Conservation (phyloP, 2,113 vertebrate genomes). For the Choloepus hoffmanni region DNA sequence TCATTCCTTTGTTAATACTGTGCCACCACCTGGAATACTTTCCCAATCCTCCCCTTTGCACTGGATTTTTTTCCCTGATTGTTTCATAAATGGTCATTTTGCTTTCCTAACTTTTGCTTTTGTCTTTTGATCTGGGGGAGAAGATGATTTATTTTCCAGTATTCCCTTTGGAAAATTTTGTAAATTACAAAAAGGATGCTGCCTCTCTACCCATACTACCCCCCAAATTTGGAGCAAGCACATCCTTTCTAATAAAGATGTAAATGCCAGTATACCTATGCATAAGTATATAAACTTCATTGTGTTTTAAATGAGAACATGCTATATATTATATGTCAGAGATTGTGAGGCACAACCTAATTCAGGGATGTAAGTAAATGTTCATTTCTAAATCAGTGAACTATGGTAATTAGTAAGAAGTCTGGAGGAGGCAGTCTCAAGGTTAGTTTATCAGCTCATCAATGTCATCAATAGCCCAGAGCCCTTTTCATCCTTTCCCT, state of each 20-base stretch:
- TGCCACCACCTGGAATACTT: background rate
- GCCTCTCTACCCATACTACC: background rate
- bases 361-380: background rate
- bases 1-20: background rate
- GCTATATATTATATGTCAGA: background rate
- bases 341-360: background rate
- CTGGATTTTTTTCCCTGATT: background rate
- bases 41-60: background rate
- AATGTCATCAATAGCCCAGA: background rate
- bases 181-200: background rate
- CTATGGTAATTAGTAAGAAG: background rate
- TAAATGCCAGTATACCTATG: background rate
- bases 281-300: background rate
- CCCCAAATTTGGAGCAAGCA: background rate
- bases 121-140: background rate
- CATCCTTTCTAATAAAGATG: background rate
- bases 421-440: background rate
- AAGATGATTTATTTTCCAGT: constrained; percentile 37
- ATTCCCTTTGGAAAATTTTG: constrained; percentile 19
- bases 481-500: background rate
- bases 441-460: background rate
- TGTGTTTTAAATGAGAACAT: background rate
- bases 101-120: background rate
- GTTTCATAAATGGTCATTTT: constrained; percentile 35
- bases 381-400: background rate